Percentiles rank a stretch among this genome's conserved stretches.
Conservation (phyloP, 2,888 invertebrate genomes). For the Eristalis intricaria region DNA sequence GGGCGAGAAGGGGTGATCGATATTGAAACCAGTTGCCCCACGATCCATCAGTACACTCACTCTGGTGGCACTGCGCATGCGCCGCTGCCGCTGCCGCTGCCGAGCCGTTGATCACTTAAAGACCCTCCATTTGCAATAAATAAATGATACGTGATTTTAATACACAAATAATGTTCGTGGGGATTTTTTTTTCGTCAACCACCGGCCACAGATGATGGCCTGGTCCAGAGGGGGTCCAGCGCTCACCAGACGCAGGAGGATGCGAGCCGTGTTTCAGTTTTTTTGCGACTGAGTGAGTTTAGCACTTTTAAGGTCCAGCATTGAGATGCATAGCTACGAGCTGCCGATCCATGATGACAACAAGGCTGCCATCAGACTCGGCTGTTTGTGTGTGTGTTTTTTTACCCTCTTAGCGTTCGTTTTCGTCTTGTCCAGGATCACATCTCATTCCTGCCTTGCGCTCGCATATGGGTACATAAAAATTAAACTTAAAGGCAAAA, state of each 20-base stretch:
- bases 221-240: background rate
- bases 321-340: slow-evolving; percentile 69
- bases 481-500: slow-evolving; percentile 53
- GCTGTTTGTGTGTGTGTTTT: slow-evolving; percentile 9
- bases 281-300: slow-evolving; percentile 40
- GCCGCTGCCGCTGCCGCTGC: slow-evolving; percentile 25
- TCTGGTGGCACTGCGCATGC: slow-evolving; percentile 67
- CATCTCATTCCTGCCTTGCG: slow-evolving; percentile 44
- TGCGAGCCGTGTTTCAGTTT: slow-evolving; percentile 45
- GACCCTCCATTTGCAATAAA: slow-evolving; percentile 78
- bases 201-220: background rate
- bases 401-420: background rate
- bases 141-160: slow-evolving; percentile 82
- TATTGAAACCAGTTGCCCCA: slow-evolving; percentile 66
- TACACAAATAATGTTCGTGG: slow-evolving; percentile 79
- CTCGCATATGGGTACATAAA: slow-evolving; percentile 64
- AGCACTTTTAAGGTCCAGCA: slow-evolving; percentile 69
- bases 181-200: slow-evolving; percentile 21
- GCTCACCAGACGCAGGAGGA: slow-evolving; percentile 32
- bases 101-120: slow-evolving; percentile 53
- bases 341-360: slow-evolving; percentile 41
- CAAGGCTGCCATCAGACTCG: slow-evolving; percentile 42
- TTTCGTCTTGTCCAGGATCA: slow-evolving; percentile 42
- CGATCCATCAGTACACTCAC: slow-evolving; percentile 66
- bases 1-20: background rate